Conservation (phyloP, 2,797 vertebrate genomes). For the Pipistrellus nathusii region DNA sequence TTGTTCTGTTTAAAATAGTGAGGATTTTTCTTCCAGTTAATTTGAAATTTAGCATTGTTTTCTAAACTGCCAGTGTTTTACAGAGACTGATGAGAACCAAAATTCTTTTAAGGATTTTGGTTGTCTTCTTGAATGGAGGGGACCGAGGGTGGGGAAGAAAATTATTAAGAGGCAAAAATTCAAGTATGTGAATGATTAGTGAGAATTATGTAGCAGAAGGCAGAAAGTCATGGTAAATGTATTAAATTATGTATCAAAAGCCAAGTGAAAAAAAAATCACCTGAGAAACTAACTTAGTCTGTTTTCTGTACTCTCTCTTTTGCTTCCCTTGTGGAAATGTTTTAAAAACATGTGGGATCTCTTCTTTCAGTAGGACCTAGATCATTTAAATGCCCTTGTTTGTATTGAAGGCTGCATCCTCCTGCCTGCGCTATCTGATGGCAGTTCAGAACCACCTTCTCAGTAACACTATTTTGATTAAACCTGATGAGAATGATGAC, state of each 20-base stretch:
- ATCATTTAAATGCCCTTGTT: slow-evolving; percentile 85
- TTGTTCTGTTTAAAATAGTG: slow-evolving; percentile 40
- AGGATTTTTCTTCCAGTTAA: neutral
- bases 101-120: neutral
- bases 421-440: slow-evolving; percentile 99
- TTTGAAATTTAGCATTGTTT: slow-evolving; percentile 24
- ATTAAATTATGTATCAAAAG: neutral
- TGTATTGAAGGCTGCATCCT: slow-evolving; percentile 95
- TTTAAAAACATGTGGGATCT: slow-evolving; percentile 69
- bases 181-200: slow-evolving; percentile 10
- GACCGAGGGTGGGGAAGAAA: neutral
- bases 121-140: neutral
- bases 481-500: slow-evolving; percentile 97
- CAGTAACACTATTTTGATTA: slow-evolving; percentile 98
- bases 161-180: neutral
- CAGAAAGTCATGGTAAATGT: neutral
- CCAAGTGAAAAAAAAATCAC: neutral
- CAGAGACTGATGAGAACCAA: slow-evolving; percentile 6
- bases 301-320: slow-evolving; percentile 68
- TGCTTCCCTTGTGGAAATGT: slow-evolving; percentile 64
- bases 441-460: slow-evolving; percentile 99
- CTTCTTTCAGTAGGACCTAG: slow-evolving; percentile 65
- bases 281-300: slow-evolving; percentile 50
- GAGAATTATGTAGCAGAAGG: neutral
- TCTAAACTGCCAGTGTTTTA: slow-evolving; percentile 44